Evolutionary conservation across 1,140 invertebrate genomes (phyloP).

Genomic region (Trinorchestia longiramus): DNA sequence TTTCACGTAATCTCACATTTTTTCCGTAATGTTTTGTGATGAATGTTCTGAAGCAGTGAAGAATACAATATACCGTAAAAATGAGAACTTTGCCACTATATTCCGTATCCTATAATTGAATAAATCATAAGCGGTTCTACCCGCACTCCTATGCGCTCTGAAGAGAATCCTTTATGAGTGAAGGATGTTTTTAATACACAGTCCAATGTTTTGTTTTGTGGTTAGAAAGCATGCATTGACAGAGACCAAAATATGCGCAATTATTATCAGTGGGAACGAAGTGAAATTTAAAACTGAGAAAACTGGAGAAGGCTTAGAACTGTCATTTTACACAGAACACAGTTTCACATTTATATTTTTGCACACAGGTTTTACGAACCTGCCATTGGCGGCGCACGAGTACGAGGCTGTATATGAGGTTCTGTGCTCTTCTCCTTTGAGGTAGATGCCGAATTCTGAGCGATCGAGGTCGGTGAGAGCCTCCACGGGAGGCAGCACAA

Average conservation of each 20-base stretch:
- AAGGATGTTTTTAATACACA: too few species aligned
- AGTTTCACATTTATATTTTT: background rate
- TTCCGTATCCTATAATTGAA: too few species aligned
- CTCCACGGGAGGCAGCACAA: slow-evolving; percentile 61
- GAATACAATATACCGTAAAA: too few species aligned
- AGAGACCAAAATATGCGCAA: background rate
- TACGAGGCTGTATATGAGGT: slow-evolving; percentile 40
- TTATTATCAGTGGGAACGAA: background rate
- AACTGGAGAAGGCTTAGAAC: background rate
- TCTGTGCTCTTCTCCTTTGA: slow-evolving; percentile 59
- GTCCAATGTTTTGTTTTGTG: background rate
- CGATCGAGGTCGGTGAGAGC: slow-evolving; percentile 67
- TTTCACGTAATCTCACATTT: too few species aligned
- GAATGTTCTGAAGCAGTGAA: too few species aligned
- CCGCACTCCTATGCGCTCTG: too few species aligned
- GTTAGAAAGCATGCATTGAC: too few species aligned
- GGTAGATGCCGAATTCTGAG: slow-evolving; percentile 67
- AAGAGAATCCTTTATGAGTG: too few species aligned
- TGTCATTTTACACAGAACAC: too few species aligned
- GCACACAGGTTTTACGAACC: slow-evolving; percentile 31
- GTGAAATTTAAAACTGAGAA: background rate
- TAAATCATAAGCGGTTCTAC: too few species aligned
- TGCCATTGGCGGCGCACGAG: slow-evolving; percentile 57
- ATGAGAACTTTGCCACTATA: too few species aligned
- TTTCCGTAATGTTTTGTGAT: too few species aligned